Evolutionary conservation across 1,140 invertebrate species (phyloP), one percentile per base, ranked within the genome.

Genomic region (Colletes latitarsis): DNA sequence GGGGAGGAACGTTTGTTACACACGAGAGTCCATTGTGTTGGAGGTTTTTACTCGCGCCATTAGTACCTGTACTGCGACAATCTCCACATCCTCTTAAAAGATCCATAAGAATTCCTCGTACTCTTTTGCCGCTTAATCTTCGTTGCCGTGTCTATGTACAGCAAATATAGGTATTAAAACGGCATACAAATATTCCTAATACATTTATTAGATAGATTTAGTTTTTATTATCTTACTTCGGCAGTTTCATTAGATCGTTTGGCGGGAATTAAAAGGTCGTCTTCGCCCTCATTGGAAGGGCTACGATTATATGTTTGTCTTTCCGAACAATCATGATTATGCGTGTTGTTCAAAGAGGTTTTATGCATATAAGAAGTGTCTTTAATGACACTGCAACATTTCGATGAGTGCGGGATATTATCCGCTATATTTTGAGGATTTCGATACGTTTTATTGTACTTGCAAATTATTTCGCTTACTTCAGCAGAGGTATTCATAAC

Each of bases 61-160:
- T 58, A n/a, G 74, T 14, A 73, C 83, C 84, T 52, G 83, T 39
- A 57, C 64, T 85, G 71, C 88, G 86, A 74, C 87, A 88, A 73
- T 92, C 91, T 67, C 92, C 88, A 21, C 92, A 93, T 39, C 91
- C 88, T 82, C 89, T 90, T 52, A 93, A 67, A 70, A 93, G 84
- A 69, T 92, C 91, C 77, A 91, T 82, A 41, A 93, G 75, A 43
- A 92, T 82, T 15, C 85, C 87, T 75, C 90, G 72, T 3, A 92
- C 90, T 66, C 77, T 89, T 84, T 88, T 93, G 2, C 90, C 92
- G 49, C 81, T 86, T 21, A 82, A 72, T 81, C 82, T 90, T 85
- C 90, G 86, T 85, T 90, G 90, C 77, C 83, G 88, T 0, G 71
- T 74, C 89, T 92, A 41, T 1, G 63, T 63, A 82, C 0, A 67